Evolutionary conservation across 1,140 invertebrate genomes (phyloP), one percentile per base, ranked within the genome.

Genomic region (Monomorium pharaonis): DNA sequence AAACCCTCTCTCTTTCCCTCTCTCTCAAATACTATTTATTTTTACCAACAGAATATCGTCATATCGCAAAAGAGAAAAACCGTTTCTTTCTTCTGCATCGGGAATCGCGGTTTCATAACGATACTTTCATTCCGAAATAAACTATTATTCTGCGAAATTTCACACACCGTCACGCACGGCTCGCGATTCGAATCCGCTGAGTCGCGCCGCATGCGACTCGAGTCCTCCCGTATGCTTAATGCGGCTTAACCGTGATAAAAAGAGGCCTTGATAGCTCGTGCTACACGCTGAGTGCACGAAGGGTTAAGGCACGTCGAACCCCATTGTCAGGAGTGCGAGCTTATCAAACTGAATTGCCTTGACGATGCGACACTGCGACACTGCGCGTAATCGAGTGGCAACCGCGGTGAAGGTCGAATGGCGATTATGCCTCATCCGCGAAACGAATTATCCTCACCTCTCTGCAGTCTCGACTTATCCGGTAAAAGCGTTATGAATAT

Each of bases 361-460:
- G 74, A 89, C 69, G 74, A 87, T 58, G 44, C 47, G 75, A 58
- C 72, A 51, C 60, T 58, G 44, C 47, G 75, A 58, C 72, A 51
- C 60, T 21, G 30, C 47, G 75, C 56, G 92, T 92, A 92, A 92
- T 92, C 92, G 86, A 85, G 86, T 78, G 85, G 86, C 70, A 91
- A 91, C 91, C 80, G 88, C 86, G 87, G 63, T 86, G 84, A 92
- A 92, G 92, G 90, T 84, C 90, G 74, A 69, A 16, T 42, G n/a
- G 58, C 69, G 88, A 90, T 92, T 92, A 92, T 90, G 75, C 42
- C 89, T 77, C 77, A 89, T 85, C 51, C 56, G 56, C 54, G 56
- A 76, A 51, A 84, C 62, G 81, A 86, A 90, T 90, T 90, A 89
- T 84, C 72, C 76, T 62, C 88, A 84, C 85, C 88, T 89, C 83